Conservation (phyloP, 2,113 vertebrate species). For the Colinus virginianus region DNA sequence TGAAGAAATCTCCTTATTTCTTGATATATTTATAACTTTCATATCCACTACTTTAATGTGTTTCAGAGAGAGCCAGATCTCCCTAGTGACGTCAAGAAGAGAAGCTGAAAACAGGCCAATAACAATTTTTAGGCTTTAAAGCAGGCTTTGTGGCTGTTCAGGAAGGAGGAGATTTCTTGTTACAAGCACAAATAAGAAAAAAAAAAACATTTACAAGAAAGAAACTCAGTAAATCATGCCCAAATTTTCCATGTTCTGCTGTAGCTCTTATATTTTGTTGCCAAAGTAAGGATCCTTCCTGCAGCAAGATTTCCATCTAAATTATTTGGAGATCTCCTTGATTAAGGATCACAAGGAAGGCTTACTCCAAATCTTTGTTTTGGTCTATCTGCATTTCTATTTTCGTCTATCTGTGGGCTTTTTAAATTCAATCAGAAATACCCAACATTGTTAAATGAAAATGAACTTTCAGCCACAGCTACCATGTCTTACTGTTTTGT, state of each 20-base stretch:
- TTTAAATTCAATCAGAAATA: neutral
- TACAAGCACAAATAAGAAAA: neutral
- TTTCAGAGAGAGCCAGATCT: slow-evolving; percentile 15
- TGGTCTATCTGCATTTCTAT: neutral
- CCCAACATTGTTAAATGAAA: neutral
- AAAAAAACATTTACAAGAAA: neutral
- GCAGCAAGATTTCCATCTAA: slow-evolving; percentile 4
- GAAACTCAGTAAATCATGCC: neutral
- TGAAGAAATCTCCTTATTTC: slow-evolving; percentile 1
- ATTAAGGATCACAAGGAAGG: neutral
- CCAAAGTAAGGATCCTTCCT: neutral
- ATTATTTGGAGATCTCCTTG: neutral
- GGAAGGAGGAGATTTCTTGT: neutral
- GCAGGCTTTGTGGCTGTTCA: neutral
- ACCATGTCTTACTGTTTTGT: neutral
- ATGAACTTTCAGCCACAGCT: neutral
- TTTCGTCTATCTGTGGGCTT: neutral
- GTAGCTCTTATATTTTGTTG: neutral
- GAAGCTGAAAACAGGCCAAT: slow-evolving; percentile 17
- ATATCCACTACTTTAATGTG: neutral
- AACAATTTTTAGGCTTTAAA: slow-evolving; percentile 16
- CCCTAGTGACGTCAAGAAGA: neutral
- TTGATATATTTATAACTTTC: neutral
- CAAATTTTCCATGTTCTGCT: neutral
- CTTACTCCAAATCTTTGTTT: neutral